Percentiles rank a stretch among this genome's conserved stretches.
These are phyloP conservation scores for Lepidostoma basale DNA, from an alignment of 1,140 invertebrate genomes.

Conservation along the genomic window DNA sequence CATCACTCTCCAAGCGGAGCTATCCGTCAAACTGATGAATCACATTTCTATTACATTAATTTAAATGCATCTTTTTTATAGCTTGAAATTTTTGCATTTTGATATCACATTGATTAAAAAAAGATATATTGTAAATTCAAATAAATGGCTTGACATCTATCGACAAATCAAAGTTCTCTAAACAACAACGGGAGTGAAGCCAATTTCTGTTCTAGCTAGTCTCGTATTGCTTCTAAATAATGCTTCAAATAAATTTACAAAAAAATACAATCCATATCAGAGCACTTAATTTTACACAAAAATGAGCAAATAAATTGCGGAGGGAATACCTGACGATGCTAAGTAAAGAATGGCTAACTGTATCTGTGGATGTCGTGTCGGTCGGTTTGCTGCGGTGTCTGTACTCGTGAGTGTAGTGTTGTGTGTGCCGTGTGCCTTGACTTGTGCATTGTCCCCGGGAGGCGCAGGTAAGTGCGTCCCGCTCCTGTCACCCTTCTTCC, in stretches of 20 bases:
- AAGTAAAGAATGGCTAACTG: constrained; percentile 5
- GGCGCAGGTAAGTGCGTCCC: neutral
- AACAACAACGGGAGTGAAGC: constrained; percentile 13
- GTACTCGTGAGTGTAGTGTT: constrained; percentile 36
- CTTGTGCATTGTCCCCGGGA: constrained; percentile 38
- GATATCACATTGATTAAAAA: too few relatives aligned
- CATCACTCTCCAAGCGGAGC: too few relatives aligned
- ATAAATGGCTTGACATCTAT: too few relatives aligned
- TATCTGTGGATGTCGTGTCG: constrained; percentile 10
- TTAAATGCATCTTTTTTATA: too few relatives aligned
- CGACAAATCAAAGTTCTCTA: too few relatives aligned
- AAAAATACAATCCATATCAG: neutral
- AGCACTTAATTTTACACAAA: neutral
- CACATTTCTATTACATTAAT: too few relatives aligned
- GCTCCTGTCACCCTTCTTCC: neutral
- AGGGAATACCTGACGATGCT: constrained; percentile 21
- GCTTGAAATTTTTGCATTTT: too few relatives aligned
- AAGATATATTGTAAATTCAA: too few relatives aligned
- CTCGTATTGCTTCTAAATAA: constrained; percentile 21
- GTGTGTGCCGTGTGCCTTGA: constrained; percentile 34
- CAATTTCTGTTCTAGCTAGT: constrained; percentile 17
- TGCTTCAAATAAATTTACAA: neutral
- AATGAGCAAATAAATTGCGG: neutral
- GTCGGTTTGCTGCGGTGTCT: constrained; percentile 36
- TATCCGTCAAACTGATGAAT: too few relatives aligned